Base-by-base conservation (phyloP, 2,113 vertebrate genomes). In the Leptobrachium ailaonicum region DNA sequence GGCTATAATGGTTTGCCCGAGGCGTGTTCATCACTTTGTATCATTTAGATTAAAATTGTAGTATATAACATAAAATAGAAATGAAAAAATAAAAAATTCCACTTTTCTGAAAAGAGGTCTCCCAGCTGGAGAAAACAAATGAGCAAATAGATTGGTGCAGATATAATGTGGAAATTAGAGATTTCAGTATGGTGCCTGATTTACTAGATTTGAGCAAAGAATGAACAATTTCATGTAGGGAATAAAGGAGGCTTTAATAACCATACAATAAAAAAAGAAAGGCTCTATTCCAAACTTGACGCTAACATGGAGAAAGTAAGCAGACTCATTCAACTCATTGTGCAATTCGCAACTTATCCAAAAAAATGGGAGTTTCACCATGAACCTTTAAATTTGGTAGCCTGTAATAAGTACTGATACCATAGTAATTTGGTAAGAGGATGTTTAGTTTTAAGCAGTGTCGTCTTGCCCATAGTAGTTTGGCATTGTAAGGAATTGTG, bases 1-100 rank as follows among this genome's bases (percentile, higher is more conserved):
- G 76, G 70, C 70, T 62, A 70, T 5, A 70, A 5, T 45, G 42
- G n/a, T 6, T 77, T 70, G 76, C 66, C 75, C 50, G 13, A 68
- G 66, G 75, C 75, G 58, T 8, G 69, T 32, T 20, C 4, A 5
- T 3, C 66, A 44, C 47, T 20, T 68, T 76, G 6, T 44, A 54
- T 56, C 2, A 68, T 68, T 68, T 41, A 8, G 64, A 53, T 76
- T 43, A 56, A 32, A 56, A 76, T 20, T 56, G 63, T 43, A 43
- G 63, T 56, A 68, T 43, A 56, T 66, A 56, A 53, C 63, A 76
- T 2, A 62, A 54, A 71, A 60, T 12, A 60, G 13, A 60, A 60
- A 60, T 2, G 13, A 45, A n/a, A 41, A 50, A 58, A 73, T 42
- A 60, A 12, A 50, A 32, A 5, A 50, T 50, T 50, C 8, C 47